Conservation (phyloP, 2,797 vertebrate genomes). For the Cyclura pinguis region DNA sequence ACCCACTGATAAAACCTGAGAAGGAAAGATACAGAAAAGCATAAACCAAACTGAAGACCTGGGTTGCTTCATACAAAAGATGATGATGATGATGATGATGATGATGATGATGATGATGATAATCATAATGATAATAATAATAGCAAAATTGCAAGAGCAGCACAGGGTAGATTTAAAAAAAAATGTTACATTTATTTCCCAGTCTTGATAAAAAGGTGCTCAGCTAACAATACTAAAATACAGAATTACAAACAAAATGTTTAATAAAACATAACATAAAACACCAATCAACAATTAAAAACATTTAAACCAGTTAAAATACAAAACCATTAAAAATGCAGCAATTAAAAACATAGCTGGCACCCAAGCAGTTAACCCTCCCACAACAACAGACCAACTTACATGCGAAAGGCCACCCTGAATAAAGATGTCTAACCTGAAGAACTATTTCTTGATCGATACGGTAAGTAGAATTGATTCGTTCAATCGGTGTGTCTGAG, state of each 20-base stretch:
- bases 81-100: too few relatives aligned
- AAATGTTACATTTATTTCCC: neutral
- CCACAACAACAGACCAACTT: neutral
- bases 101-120: too few relatives aligned
- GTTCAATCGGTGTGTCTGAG: slow-evolving; percentile 93
- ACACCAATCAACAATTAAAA: neutral
- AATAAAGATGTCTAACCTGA: slow-evolving; percentile 84
- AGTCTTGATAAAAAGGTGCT: neutral
- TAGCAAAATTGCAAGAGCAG: neutral
- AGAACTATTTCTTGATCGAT: slow-evolving; percentile 94
- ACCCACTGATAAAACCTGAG: slow-evolving; percentile 94
- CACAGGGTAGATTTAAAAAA: neutral
- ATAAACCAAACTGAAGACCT: slow-evolving; percentile 19
- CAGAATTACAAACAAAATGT: neutral
- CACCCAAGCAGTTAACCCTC: neutral
- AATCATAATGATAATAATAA: too few relatives aligned
- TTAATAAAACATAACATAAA: neutral
- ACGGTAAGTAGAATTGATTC: slow-evolving; percentile 96
- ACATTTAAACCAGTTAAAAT: neutral
- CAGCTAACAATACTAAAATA: neutral
- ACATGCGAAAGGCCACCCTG: neutral
- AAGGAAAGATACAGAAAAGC: slow-evolving; percentile 29
- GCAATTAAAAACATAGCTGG: neutral
- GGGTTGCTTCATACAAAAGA: neutral
- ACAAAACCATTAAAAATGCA: neutral